These are phyloP conservation scores for Myoxocephalus aenaeus DNA, from an alignment of 2,797 vertebrate genomes.

Conservation along the genomic window DNA sequence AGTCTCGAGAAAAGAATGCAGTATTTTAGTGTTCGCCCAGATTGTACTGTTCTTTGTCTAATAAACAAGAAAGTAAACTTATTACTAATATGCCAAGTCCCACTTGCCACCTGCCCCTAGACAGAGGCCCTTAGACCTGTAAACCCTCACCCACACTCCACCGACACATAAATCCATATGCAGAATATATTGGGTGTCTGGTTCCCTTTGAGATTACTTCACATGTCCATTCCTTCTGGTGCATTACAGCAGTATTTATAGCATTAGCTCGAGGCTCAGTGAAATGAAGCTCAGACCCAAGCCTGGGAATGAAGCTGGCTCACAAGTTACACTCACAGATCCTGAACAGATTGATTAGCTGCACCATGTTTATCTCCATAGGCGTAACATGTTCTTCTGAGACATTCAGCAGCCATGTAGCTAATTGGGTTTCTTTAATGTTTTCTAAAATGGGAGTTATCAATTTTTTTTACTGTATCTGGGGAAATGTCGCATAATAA, in stretches of 20 bases:
- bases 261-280: constrained; percentile 68
- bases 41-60: constrained; percentile 17
- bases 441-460: constrained; percentile 22
- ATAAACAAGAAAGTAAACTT: constrained; percentile 53
- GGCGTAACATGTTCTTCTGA: constrained; percentile 7
- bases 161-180: constrained; percentile 75
- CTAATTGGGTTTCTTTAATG: background rate
- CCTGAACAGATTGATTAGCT: constrained; percentile 30
- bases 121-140: constrained; percentile 46
- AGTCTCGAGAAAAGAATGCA: background rate
- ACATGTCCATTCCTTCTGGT: constrained; percentile 74
- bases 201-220: constrained; percentile 78
- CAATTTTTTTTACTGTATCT: background rate
- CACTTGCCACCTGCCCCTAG: constrained; percentile 46
- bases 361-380: background rate
- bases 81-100: constrained; percentile 48
- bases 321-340: constrained; percentile 32
- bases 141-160: constrained; percentile 74
- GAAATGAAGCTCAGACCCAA: constrained; percentile 62
- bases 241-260: constrained; percentile 80
- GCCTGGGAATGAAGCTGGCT: constrained; percentile 50
- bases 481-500: background rate
- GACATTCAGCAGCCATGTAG: background rate
- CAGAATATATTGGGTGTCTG: constrained; percentile 78
- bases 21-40: constrained; percentile 1